Evolutionary conservation across 92 coral and sea anemone genomes (phyloP).

Genomic region (Parazoanthus darwini): DNA sequence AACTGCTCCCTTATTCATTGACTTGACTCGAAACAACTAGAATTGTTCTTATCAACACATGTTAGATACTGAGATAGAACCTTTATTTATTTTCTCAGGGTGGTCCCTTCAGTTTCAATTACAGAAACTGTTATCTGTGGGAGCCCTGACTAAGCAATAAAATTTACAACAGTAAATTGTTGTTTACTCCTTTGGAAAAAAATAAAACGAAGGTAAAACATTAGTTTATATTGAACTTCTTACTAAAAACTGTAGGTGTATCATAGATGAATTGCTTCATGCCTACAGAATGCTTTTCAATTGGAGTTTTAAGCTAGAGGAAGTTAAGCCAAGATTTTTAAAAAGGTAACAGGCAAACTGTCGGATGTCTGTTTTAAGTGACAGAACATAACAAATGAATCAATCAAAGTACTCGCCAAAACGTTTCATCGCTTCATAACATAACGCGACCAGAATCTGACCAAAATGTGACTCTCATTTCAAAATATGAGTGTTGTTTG

Average conservation of each 20-base stretch:
- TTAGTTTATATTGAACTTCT: too few species aligned
- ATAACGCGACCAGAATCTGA: neutral
- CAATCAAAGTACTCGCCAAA: neutral
- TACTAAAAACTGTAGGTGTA: too few species aligned
- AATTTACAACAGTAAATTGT: too few species aligned
- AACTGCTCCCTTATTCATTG: neutral
- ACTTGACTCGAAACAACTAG: neutral
- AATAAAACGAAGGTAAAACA: neutral
- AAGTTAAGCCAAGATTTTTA: neutral
- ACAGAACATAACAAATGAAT: neutral
- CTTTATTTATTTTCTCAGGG: too few species aligned
- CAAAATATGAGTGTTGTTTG: neutral
- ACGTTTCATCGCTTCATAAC: neutral
- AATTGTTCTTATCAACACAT: neutral
- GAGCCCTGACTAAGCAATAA: too few species aligned
- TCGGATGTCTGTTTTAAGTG: neutral
- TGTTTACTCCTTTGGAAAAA: neutral
- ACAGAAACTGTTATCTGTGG: too few species aligned
- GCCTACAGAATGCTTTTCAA: neutral
- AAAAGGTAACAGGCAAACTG: neutral
- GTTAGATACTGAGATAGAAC: too few species aligned
- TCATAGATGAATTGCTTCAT: too few species aligned
- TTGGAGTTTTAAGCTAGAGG: neutral
- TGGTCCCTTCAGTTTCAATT: too few species aligned
- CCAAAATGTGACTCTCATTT: neutral